Base-by-base conservation (phyloP, 2,113 vertebrate species). In the Pseudois nayaur region DNA sequence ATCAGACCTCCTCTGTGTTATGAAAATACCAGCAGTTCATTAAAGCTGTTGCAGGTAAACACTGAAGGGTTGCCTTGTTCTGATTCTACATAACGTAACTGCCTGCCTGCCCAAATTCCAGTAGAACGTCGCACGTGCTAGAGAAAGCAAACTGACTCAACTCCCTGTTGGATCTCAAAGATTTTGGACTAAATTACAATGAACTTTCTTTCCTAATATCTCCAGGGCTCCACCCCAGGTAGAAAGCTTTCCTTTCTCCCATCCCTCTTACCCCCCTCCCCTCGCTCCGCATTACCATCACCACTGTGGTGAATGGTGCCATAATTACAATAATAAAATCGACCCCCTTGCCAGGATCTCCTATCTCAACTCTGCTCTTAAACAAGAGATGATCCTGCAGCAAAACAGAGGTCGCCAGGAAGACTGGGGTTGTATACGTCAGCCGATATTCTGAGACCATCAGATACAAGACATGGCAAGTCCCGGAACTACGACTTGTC, bases 381-480 rank as follows among this genome's bases (percentile, higher is more conserved):
- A 97, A 97, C 95, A 96, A 96, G 48, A 94, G 91, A 71, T 98
- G 79, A 79, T 54, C 13, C 48, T 31, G 40, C 45, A 59, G 93
- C 48, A 27, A 67, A 94, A 95, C 93, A 96, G 90, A 98, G 97
- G 98, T 98, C 92, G 91, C 97, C 92, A 62, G 95, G 91, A 36
- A 97, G 91, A 43, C 12, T 4, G 81, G 97, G 90, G 93, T 88
- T 78, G 74, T 98, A 97, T 92, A 50, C 96, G 62, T 84, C 87
- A 97, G 97, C 98, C 98, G 98, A 97, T 98, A 98, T 96, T 91
- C 97, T 97, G 86, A 92, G 97, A 98, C 98, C 98, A 95, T 97
- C 82, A 43, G 45, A 95, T 87, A 94, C 98, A 98, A 98, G 98
- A 98, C 89, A 0, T 43, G 98, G 98, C 98, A 98, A 98, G 98